phyloP scores from a whole-genome alignment of 2,888 invertebrate genomes.

The Diploptera punctata region DNA sequence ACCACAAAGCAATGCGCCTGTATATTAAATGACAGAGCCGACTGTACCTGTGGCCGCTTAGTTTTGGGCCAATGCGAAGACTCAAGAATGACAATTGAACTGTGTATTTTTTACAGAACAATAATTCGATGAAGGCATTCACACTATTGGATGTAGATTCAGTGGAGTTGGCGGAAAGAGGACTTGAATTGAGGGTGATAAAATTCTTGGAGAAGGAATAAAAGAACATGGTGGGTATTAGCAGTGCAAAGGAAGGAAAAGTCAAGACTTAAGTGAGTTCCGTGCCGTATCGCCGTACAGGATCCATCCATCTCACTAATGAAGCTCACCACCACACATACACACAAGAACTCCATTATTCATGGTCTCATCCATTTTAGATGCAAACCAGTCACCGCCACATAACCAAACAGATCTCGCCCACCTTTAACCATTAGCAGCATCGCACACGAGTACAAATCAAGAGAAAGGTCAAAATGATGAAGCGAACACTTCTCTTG shows the following conservation, averaged over 20 bases:
- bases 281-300: slow-evolving; percentile 30
- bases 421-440: slow-evolving; percentile 23
- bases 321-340: slow-evolving; percentile 29
- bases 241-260: slow-evolving; percentile 11
- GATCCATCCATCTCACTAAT: slow-evolving; percentile 40
- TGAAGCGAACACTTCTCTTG: too few relatives aligned
- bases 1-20: too few relatives aligned
- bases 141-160: too few relatives aligned
- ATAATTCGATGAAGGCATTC: too few relatives aligned
- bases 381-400: slow-evolving; percentile 40
- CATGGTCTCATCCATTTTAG: slow-evolving; percentile 41
- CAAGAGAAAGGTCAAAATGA: slow-evolving; percentile 20
- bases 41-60: too few relatives aligned
- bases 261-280: slow-evolving; percentile 16
- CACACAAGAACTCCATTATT: slow-evolving; percentile 39
- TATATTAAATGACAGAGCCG: too few relatives aligned
- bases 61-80: too few relatives aligned
- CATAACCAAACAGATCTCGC: slow-evolving; percentile 8
- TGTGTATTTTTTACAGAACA: too few relatives aligned
- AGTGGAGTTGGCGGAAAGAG: too few relatives aligned
- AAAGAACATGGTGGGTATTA: neutral
- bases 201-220: too few relatives aligned
- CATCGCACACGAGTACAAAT: slow-evolving; percentile 6
- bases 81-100: too few relatives aligned
- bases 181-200: too few relatives aligned